Base-by-base conservation (phyloP, 2,113 vertebrate genomes). In the Sturnira hondurensis region DNA sequence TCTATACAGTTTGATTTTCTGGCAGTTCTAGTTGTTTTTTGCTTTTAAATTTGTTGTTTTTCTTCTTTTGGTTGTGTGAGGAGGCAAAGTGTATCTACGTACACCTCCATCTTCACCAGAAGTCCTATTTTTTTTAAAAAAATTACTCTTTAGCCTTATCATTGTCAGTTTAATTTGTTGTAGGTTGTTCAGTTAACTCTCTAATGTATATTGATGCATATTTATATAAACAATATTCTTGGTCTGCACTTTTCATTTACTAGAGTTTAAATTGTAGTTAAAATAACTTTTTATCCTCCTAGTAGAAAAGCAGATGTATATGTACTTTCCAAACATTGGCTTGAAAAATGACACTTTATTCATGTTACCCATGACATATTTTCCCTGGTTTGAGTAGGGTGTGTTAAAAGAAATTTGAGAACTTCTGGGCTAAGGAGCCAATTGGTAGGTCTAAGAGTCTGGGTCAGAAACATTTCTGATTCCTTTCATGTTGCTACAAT, bases 221-320 rank as follows among this genome's bases (percentile, higher is more conserved):
- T 88, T 83, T 95, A 7, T 95, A 43, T 86, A 63, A 81, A 52
- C 3, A 58, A 10, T 73, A 80, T 76, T 71, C 56, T 83, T 82
- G 10, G 52, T 95, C 67, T 91, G 7, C 86, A 83, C 63, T 67
- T 95, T 96, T 92, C 28, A 86, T 54, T 93, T 73, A 22, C 19
- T 86, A 80, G 36, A 63, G 9, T 94, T 67, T 68, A 85, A 90
- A 71, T 74, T 74, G 36, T 7, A 78, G 24, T 73, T 96, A 14
- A 76, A 33, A 45, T 91, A 52, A 93, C 36, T 89, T 74, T 76
- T 54, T 88, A 22, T n/a, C 1, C 2, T 7, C 8, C 31, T 90
- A 36, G 93, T 81, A 91, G 4, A 77, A 58, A 92, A 77, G 61
- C 61, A 80, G 3, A 68, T 73, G 3, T 74, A 43, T 93, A 73